A percentile compares a stretch with the other conserved stretches of the same genome.
Conservation (phyloP, 1,140 invertebrate species). For the Atta texana region DNA sequence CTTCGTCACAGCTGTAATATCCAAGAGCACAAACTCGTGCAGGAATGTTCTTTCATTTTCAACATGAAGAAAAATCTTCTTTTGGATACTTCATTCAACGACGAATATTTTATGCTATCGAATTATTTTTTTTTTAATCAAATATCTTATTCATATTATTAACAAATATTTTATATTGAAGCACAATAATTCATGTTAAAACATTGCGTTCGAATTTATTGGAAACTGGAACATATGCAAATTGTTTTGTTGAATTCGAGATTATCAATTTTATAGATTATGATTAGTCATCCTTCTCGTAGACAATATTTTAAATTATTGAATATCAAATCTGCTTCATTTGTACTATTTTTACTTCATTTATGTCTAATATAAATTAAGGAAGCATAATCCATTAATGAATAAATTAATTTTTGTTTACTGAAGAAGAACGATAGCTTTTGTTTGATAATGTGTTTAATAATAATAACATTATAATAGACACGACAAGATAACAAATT, state of each 20-base stretch:
- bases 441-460: not conserved
- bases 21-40: not conserved
- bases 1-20: not conserved
- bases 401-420: constrained; percentile 6
- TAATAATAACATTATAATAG: not conserved
- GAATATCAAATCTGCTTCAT: not conserved
- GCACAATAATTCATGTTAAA: too few relatives aligned
- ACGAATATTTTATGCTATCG: not conserved
- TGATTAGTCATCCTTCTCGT: not conserved
- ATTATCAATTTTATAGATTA: not conserved
- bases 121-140: not conserved
- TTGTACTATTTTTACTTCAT: not conserved
- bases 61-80: not conserved
- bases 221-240: not conserved
- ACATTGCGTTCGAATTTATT: not conserved
- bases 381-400: not conserved
- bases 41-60: not conserved
- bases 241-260: not conserved
- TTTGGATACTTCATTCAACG: not conserved
- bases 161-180: not conserved
- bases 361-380: not conserved
- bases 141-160: not conserved
- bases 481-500: not conserved
- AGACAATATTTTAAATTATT: not conserved
- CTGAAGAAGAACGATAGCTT: not conserved